These are phyloP conservation scores for Pissodes strobi DNA, from an alignment of 1,140 invertebrate genomes.

Conservation along the genomic window DNA sequence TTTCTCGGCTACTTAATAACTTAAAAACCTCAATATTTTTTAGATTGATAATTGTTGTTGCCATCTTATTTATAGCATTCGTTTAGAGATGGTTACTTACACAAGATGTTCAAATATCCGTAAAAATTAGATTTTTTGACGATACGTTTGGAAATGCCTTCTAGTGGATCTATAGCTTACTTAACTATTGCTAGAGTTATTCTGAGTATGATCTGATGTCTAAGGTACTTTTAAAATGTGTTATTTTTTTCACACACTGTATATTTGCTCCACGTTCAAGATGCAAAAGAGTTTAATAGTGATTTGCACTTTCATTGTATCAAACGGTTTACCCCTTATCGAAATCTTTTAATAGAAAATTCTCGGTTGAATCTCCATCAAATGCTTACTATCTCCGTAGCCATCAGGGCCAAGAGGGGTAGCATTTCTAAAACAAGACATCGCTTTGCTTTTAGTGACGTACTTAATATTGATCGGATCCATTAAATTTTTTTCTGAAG, in stretches of 20 bases:
- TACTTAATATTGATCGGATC: constrained; percentile 34
- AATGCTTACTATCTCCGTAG: not conserved
- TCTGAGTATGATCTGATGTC: too few species aligned
- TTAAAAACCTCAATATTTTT: too few species aligned
- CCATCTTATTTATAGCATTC: not conserved
- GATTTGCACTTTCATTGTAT: not conserved
- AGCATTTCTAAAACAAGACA: constrained; percentile 25
- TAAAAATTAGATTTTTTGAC: too few species aligned
- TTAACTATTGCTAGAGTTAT: too few species aligned
- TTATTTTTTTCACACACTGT: too few species aligned
- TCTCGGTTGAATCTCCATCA: not conserved
- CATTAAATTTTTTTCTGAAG: constrained; percentile 28
- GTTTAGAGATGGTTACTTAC: too few species aligned
- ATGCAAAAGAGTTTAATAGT: not conserved
- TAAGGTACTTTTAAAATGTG: too few species aligned
- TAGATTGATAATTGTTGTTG: not conserved
- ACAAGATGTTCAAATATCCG: too few species aligned
- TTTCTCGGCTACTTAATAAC: too few species aligned
- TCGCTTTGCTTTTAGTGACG: constrained; percentile 33
- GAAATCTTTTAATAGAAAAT: constrained; percentile 4
- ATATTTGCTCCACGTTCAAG: not conserved
- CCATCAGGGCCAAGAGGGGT: not conserved
- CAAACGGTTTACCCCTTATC: not conserved
- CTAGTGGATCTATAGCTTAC: too few species aligned
- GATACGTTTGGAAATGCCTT: too few species aligned